Conservation (phyloP, 1,140 invertebrate species). For the Dinoponera quadriceps region DNA sequence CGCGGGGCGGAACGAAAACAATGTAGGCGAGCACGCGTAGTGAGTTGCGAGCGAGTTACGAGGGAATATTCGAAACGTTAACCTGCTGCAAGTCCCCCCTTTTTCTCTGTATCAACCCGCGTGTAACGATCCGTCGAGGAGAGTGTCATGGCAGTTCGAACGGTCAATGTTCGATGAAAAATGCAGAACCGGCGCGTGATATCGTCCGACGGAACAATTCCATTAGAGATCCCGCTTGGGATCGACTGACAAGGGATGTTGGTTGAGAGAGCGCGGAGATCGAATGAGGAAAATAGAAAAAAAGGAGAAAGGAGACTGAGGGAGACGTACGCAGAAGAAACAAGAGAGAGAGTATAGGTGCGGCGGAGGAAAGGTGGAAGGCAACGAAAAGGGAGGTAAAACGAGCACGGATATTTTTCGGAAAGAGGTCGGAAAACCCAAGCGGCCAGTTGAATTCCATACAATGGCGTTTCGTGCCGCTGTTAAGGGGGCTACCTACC, state of each 20-base stretch:
- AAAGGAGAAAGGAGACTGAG: neutral
- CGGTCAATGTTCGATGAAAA: constrained; percentile 72
- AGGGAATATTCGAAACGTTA: constrained; percentile 36
- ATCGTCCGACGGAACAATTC: constrained; percentile 72
- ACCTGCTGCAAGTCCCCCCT: constrained; percentile 18
- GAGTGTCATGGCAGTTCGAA: constrained; percentile 62
- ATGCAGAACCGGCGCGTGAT: constrained; percentile 68
- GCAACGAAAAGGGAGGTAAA: neutral
- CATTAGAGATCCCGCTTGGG: constrained; percentile 73
- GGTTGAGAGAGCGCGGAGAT: constrained; percentile 55
- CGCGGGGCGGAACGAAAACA: constrained; percentile 28
- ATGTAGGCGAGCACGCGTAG: constrained; percentile 21
- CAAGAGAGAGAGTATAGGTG: neutral
- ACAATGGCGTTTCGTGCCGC: constrained; percentile 46
- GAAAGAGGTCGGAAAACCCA: constrained; percentile 55
- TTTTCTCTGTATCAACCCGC: constrained; percentile 48
- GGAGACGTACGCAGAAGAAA: too few relatives aligned
- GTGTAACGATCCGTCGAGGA: constrained; percentile 57
- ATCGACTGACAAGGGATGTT: constrained; percentile 70
- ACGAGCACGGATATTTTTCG: constrained; percentile 59
- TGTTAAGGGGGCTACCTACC: constrained; percentile 22
- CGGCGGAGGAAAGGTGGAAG: neutral
- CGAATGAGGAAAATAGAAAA: constrained; percentile 61
- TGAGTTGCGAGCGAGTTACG: constrained; percentile 27
- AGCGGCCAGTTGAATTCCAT: constrained; percentile 57